Evolutionary conservation across 2,113 vertebrate species (phyloP).

Genomic region (Anguilla rostrata): DNA sequence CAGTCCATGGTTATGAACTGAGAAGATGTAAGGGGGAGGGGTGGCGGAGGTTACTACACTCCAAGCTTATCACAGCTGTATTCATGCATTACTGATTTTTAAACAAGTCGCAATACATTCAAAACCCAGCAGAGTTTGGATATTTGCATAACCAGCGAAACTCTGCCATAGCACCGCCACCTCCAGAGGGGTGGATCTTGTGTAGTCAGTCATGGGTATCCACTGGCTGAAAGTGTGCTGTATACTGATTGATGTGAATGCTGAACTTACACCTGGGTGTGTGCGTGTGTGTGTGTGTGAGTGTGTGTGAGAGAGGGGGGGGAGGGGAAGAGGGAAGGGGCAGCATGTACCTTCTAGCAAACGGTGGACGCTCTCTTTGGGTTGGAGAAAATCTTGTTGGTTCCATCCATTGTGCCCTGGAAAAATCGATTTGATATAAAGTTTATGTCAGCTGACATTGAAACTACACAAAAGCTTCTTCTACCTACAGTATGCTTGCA

Average conservation of each 20-base stretch:
- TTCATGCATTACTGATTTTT: not conserved
- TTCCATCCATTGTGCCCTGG: slow-evolving; percentile 5
- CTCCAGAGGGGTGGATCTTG: not conserved
- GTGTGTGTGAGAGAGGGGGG: not conserved
- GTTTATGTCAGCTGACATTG: not conserved
- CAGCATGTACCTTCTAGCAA: not conserved
- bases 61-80: not conserved
- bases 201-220: not conserved
- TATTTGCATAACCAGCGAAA: not conserved
- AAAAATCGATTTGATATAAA: not conserved
- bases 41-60: not conserved
- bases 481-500: not conserved
- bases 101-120: not conserved
- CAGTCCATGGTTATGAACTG: slow-evolving; percentile 3
- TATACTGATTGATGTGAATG: not conserved
- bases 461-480: not conserved
- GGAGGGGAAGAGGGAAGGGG: not conserved
- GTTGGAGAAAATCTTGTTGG: not conserved
- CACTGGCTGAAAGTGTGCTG: not conserved
- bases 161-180: not conserved
- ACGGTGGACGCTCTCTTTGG: not conserved
- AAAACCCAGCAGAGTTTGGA: not conserved
- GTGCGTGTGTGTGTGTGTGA: not conserved
- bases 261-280: not conserved
- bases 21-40: not conserved